Evolutionary conservation across 2,888 invertebrate species (phyloP).

Genomic region (Chromoteleia sp.): DNA sequence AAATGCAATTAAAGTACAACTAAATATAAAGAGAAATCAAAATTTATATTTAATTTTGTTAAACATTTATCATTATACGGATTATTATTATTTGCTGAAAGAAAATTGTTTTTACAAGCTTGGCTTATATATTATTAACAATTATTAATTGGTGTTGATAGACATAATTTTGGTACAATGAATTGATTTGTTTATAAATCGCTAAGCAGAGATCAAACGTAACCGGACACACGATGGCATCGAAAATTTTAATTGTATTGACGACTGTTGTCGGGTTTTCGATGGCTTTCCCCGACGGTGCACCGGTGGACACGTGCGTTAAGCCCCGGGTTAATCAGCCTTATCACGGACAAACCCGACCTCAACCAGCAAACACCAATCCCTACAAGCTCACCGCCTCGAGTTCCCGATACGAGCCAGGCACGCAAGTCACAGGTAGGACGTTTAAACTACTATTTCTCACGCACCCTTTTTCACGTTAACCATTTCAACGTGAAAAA

Average conservation of each 20-base stretch:
- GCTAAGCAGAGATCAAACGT: neutral
- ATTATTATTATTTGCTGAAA: no score
- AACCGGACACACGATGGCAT: conserved; percentile 15
- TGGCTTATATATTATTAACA: no score
- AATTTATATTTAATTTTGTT: no score
- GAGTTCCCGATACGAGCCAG: conserved; percentile 88
- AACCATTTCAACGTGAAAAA: no score
- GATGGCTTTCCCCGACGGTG: conserved; percentile 91
- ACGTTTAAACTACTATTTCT: conserved; percentile 51
- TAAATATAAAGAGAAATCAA: no score
- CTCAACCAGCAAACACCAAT: conserved; percentile 87
- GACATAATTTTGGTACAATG: neutral
- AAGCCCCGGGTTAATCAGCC: conserved; percentile 91
- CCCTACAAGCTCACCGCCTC: conserved; percentile 90
- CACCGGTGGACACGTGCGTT: conserved; percentile 92
- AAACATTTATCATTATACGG: no score
- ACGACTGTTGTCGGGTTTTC: conserved; percentile 61
- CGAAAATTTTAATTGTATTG: conserved; percentile 67
- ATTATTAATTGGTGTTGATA: no score
- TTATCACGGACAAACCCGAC: conserved; percentile 90
- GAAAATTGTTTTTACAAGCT: no score
- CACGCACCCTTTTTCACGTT: conserved; percentile 37
- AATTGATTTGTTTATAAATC: conserved; percentile 1
- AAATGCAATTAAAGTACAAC: no score
- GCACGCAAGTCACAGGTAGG: conserved; percentile 89